These are phyloP conservation scores for Chloroceryle aenea DNA, from an alignment of 2,113 vertebrate genomes.

Conservation along the genomic window DNA sequence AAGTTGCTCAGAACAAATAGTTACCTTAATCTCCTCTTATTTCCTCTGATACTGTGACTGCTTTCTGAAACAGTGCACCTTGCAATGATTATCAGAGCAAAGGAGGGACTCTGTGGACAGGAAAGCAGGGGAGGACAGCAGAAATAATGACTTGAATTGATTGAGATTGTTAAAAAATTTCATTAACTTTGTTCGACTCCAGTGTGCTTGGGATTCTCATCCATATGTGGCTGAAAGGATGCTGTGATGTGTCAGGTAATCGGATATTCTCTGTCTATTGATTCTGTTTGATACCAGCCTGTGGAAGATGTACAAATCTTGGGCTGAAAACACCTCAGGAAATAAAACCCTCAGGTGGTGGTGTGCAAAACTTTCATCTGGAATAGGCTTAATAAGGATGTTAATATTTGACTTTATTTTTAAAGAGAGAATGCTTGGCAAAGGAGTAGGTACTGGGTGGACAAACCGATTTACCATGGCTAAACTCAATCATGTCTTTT, in stretches of 20 bases:
- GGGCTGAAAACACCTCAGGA: not conserved
- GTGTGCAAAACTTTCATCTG: not conserved
- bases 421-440: not conserved
- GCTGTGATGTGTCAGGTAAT: not conserved
- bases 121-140: not conserved
- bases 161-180: not conserved
- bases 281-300: not conserved
- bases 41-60: not conserved
- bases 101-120: not conserved
- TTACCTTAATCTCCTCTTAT: not conserved
- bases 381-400: not conserved
- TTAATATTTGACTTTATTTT: not conserved
- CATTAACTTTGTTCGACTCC: not conserved
- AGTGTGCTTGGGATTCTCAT: not conserved
- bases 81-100: not conserved
- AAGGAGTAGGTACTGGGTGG: not conserved
- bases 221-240: not conserved
- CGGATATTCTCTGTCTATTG: not conserved
- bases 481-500: not conserved
- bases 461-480: not conserved
- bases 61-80: not conserved
- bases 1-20: not conserved
- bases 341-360: not conserved
- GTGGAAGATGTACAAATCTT: not conserved
- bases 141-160: not conserved